Evolutionary conservation across 1,140 invertebrate genomes (phyloP), one percentile per base, ranked within the genome.

Genomic region (Diorhabda sublineata): DNA sequence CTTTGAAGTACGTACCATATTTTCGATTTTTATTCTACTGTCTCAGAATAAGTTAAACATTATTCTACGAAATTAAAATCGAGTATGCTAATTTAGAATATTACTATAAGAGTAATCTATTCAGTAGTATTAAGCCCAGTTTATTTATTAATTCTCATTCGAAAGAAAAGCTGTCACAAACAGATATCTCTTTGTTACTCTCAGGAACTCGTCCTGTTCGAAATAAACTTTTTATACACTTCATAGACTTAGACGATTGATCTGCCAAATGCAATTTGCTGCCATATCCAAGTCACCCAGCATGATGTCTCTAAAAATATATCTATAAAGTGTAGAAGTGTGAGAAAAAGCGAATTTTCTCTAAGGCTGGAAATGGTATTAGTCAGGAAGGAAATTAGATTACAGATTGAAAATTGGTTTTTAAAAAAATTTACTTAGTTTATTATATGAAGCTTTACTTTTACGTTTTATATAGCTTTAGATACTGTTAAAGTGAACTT

Each of bases 191-290:
- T 52, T 52, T 52, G 47, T 52, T 52, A 52, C 47, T n/a, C 47
- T 0, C 47, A 52, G 47, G 47, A 52, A 52, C 6, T 45, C 61
- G 61, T 61, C 43, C 58, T 11, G 52, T 41, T 45, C 59, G 11
- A 45, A 45, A 67, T 60, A 52, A 66, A 58, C 61, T 62, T 62
- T 62, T 62, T 62, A 43, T 62, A 44, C 44, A 44, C 26, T 45
- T 42, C 66, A 61, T 52, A 52, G 47, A 52, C n/a, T n/a, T 52
- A 52, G 47, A 52, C 58, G 58, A 67, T 67, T 67, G 66, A 67
- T 67, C 66, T 67, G 66, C 66, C 66, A 67, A 47, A 7, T 44
- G 66, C 66, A 68, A 68, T 68, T 62, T 57, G 61, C 43, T 61
- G 67, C 52, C 61, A 62, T 62, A 44, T n/a, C 61, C 42, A 45